Evolutionary conservation across 2,888 invertebrate species (phyloP).

Genomic region (Pammene fasciana): DNA sequence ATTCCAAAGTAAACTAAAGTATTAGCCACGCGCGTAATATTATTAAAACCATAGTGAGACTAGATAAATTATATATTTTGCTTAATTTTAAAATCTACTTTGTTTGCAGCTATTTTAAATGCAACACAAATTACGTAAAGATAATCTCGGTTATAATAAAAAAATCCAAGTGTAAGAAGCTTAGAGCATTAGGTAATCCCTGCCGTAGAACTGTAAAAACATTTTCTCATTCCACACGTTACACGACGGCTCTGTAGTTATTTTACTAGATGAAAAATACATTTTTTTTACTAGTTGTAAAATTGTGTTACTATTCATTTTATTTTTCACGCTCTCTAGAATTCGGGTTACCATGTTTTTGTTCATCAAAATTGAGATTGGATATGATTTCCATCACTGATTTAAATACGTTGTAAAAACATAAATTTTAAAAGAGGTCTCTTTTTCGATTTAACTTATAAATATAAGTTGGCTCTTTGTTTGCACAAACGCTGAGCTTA

Average conservation of each 20-base stretch:
- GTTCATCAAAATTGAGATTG: conserved; percentile 16
- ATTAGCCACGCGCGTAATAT: too few relatives aligned
- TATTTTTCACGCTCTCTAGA: conserved; percentile 6
- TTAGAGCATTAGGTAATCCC: conserved; percentile 32
- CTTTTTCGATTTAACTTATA: neutral
- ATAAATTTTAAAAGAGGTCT: neutral
- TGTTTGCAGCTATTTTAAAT: conserved; percentile 4
- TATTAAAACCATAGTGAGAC: too few relatives aligned
- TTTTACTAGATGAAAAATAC: conserved; percentile 21
- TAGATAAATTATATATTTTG: too few relatives aligned
- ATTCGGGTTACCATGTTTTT: conserved; percentile 11
- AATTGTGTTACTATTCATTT: conserved; percentile 14
- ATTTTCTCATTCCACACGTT: conserved; percentile 12
- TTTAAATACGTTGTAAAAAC: conserved; percentile 11
- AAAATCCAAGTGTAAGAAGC: conserved; percentile 27
- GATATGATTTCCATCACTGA: conserved; percentile 18
- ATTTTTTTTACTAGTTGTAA: conserved; percentile 9
- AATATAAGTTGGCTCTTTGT: neutral
- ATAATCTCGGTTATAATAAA: conserved; percentile 11
- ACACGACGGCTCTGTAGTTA: conserved; percentile 9
- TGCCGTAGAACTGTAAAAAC: conserved; percentile 26
- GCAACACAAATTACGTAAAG: conserved; percentile 11
- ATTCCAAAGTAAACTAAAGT: too few relatives aligned
- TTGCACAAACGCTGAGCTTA: too few relatives aligned
- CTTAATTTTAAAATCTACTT: too few relatives aligned